Evolutionary conservation across 92 coral and sea anemone species (phyloP), one percentile per base, ranked within the genome.

Genomic region (Palythoa grandis): DNA sequence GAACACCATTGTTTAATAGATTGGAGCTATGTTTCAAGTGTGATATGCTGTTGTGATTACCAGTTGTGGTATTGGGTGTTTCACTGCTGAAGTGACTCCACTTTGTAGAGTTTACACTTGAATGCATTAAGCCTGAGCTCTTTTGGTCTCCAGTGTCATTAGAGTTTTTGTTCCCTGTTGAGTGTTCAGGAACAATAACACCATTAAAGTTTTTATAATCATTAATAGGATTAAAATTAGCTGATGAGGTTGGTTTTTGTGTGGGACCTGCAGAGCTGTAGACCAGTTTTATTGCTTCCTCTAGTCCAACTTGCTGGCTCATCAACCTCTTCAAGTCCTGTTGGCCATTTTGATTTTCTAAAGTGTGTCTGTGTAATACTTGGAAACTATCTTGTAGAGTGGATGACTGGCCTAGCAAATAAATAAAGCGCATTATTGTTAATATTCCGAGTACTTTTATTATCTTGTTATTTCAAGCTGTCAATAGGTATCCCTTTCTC

Each of bases 281-380:
- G 85, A 66, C 74, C 73, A 66, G 70, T 23, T 63, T 43, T 13
- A 80, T 22, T 7, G 60, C 85, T 80, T 47, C 85, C 5, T 80
- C 74, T 7, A 80, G 52, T 7, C 74, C 74, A 37, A 48, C 43
- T 47, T 52, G 60, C 0, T 35, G 38, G 39, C 19, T 80, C 39
- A 40, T 50, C 74, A 88, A 76, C 12, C 54, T 85, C 24, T 58
- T 22, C 63, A 88, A 68, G 53, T 92, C 52, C 52, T 88, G 91
- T 68, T 90, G 86, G 43, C 92, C 95, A 92, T 90, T 89, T 52
- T 85, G 87, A 11, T 91, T 86, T 79, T 91, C 95, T 22, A 88
- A 91, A 52, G 73, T 65, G 25, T 92, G 98, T 17, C 91, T 91
- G 19, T 92, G 82, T 25, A 88, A 87, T 40, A 88, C 87, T 47